Percentiles rank a stretch among this genome's conserved stretches.
Evolutionary conservation across 2,113 vertebrate species (phyloP).

Genomic region (Geococcyx californianus): DNA sequence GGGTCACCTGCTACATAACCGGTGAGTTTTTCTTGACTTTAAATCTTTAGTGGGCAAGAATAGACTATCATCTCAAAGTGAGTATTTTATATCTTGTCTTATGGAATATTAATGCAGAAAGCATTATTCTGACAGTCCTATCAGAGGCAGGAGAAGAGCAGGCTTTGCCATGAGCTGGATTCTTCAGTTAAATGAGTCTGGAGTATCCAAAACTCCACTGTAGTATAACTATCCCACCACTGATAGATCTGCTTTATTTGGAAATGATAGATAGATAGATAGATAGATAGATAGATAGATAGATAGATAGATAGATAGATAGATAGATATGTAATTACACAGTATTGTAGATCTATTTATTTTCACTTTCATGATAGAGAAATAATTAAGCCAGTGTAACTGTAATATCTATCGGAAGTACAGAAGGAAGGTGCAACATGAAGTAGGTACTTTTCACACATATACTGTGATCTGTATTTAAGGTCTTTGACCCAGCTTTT

Average conservation of each 20-base stretch:
- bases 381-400: not conserved
- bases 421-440: not conserved
- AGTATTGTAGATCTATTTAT: not conserved
- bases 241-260: not conserved
- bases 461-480: not conserved
- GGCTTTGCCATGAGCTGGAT: not conserved
- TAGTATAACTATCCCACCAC: not conserved
- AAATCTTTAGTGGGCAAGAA: not conserved
- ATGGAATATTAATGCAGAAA: not conserved
- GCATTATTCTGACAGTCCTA: rapidly evolving
- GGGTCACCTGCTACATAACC: constrained; percentile 93
- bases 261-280: not conserved
- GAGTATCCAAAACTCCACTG: not conserved
- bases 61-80: not conserved
- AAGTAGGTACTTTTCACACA: not conserved
- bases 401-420: not conserved
- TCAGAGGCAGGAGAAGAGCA: not conserved
- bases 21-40: constrained; percentile 72
- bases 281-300: not conserved
- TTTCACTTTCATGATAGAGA: not conserved
- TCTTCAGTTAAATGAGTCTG: not conserved
- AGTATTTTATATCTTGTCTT: not conserved
- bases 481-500: not conserved
- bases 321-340: not conserved
- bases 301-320: not conserved